Evolutionary conservation across 2,888 invertebrate species (phyloP).

Genomic region (Cerastis leucographa): DNA sequence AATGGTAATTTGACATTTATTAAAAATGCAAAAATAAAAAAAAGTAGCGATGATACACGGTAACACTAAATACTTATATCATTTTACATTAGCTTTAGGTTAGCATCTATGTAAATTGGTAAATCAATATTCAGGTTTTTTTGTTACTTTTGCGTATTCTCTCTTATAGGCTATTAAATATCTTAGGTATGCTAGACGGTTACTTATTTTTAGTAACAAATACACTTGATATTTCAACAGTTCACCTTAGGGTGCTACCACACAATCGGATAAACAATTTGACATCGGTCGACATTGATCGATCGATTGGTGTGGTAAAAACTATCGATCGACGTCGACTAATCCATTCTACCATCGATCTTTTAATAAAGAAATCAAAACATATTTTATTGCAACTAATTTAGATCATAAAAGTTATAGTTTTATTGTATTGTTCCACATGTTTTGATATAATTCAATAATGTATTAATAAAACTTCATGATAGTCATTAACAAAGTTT

Average conservation of each 20-base stretch:
- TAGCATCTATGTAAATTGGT: background rate
- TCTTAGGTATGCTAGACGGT: background rate
- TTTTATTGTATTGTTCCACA: slow-evolving; percentile 20
- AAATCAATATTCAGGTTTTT: slow-evolving; percentile 11
- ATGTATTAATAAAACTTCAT: background rate
- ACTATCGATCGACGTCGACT: too few relatives aligned
- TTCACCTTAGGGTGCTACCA: too few relatives aligned
- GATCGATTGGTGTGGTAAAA: too few relatives aligned
- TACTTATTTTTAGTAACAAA: background rate
- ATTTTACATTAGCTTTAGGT: background rate
- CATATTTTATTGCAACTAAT: slow-evolving; percentile 13
- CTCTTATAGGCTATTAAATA: background rate
- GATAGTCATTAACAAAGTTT: background rate
- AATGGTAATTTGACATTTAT: slow-evolving; percentile 39
- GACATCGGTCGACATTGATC: too few relatives aligned
- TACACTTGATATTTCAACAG: background rate
- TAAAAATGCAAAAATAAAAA: slow-evolving; percentile 7
- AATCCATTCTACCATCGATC: too few relatives aligned
- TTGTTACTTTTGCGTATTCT: too few relatives aligned
- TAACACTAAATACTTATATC: slow-evolving; percentile 12
- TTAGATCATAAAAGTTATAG: background rate
- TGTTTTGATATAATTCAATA: background rate
- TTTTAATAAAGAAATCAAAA: background rate
- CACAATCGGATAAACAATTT: too few relatives aligned
- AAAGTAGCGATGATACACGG: slow-evolving; percentile 3